Evolutionary conservation across 2,113 vertebrate genomes (phyloP).

Genomic region (Dasyprocta punctata): DNA sequence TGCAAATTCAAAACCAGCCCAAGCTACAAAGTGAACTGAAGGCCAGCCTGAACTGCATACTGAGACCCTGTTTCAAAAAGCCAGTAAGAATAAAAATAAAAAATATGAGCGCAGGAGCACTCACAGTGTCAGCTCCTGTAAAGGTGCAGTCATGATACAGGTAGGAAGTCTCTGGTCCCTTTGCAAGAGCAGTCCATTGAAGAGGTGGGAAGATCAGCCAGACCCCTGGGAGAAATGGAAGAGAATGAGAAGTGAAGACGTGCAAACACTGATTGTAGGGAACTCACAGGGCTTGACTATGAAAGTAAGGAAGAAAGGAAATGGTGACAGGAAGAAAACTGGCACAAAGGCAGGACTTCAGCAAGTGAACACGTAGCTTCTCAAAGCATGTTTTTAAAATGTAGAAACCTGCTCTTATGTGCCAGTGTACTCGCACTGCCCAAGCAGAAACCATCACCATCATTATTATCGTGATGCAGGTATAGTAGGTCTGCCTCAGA

Average conservation of each 20-base stretch:
- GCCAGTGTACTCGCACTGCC: background rate
- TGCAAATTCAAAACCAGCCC: too few relatives aligned
- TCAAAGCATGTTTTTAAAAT: background rate
- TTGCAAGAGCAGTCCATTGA: background rate
- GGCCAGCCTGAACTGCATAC: too few relatives aligned
- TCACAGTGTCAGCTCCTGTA: background rate
- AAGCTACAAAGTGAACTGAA: too few relatives aligned
- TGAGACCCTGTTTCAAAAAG: too few relatives aligned
- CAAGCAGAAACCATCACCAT: background rate
- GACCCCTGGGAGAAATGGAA: too few relatives aligned
- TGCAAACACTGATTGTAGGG: background rate
- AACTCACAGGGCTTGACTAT: background rate
- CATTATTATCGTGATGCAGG: background rate
- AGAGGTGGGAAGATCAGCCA: background rate
- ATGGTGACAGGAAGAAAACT: background rate
- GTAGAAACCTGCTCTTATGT: background rate
- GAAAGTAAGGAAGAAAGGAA: background rate
- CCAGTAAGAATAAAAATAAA: too few relatives aligned
- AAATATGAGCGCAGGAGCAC: background rate
- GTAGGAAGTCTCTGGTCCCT: background rate
- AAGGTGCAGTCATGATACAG: background rate
- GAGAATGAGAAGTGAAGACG: background rate
- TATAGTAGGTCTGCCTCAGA: background rate
- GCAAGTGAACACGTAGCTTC: background rate
- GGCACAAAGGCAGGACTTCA: background rate